Percentiles rank a stretch among this genome's conserved stretches.
Conservation (phyloP, 2,888 invertebrate species). For the Chalcis sispes region DNA sequence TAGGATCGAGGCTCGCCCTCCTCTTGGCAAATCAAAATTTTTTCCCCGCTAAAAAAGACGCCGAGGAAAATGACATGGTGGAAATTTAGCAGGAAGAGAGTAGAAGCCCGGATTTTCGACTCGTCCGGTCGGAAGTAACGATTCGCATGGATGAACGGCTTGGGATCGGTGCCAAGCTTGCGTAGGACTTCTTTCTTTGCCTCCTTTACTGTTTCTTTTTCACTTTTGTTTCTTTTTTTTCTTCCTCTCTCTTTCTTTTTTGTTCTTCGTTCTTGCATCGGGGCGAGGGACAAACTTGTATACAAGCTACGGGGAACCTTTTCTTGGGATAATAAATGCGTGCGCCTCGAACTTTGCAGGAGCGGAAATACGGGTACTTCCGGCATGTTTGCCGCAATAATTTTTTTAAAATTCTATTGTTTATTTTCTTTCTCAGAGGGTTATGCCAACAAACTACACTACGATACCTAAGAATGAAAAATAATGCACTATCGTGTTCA, state of each 20-base stretch:
- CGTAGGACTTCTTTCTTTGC: slow-evolving; percentile 47
- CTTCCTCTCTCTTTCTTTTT: not conserved
- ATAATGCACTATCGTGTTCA: no score
- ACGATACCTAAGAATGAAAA: no score
- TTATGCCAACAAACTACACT: no score
- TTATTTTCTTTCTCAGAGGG: not conserved
- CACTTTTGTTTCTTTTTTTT: slow-evolving; percentile 5
- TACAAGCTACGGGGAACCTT: slow-evolving; percentile 11
- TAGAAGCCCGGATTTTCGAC: slow-evolving; percentile 30
- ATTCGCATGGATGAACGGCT: slow-evolving; percentile 57
- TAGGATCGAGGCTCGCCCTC: slow-evolving; percentile 5
- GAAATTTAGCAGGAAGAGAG: not conserved
- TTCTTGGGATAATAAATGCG: slow-evolving; percentile 24
- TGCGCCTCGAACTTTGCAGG: slow-evolving; percentile 3
- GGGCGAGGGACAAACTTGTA: not conserved
- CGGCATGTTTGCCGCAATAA: slow-evolving; percentile 14
- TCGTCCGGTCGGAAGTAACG: slow-evolving; percentile 60
- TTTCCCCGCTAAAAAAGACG: not conserved
- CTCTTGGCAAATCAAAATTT: slow-evolving; percentile 25
- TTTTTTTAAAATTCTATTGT: slow-evolving; percentile 13
- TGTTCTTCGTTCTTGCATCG: slow-evolving; percentile 11
- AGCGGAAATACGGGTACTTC: slow-evolving; percentile 15
- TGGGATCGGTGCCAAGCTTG: slow-evolving; percentile 60
- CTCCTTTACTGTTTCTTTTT: slow-evolving; percentile 7
- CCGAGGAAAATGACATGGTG: not conserved